Base-by-base conservation (phyloP, 2,888 invertebrate species). In the Encarsia formosa region DNA sequence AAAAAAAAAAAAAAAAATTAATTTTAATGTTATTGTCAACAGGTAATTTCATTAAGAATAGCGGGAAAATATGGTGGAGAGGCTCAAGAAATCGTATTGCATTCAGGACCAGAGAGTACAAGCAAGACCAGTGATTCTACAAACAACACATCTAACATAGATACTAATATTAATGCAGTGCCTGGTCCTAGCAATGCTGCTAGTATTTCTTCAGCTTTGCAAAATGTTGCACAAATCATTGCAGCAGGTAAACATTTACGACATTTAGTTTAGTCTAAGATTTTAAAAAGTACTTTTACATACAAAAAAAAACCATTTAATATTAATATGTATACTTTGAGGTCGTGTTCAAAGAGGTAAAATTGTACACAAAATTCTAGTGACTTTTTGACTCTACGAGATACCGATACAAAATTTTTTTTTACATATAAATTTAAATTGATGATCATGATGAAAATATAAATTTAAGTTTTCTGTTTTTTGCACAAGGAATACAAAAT, bases 31-130 rank as follows among this genome's bases (percentile, higher is more conserved):
- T 9, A 39, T 44, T 50, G 37, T 52, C 24, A 61, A 39, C 61
- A 81, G 77, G 78, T 81, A 57, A 82, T 84, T 65, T 83, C 83
- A 13, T 70, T 84, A 61, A 81, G 81, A 59, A 77, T 81, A 74
- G 85, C 80, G 60, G 82, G 82, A 60, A 77, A 80, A 49, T 81
- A 80, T 68, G 83, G 81, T 57, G 82, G 82, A 58, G 85, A 86
- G 68, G 78, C 83, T 23, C 87, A 87, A 68, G 87, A 89, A 74
- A 83, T 87, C 63, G 78, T 84, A 59, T 73, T 85, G 60, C 78
- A 80, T 64, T 82, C 83, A 46, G 77, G 71, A 58, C 48, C 52
- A 45, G 71, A 73, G 31, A 63, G 64, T 55, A 65, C 65, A 54
- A 67, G 56, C 59, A 73, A 71, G 61, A 60, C 69, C 37, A 65